Conservation (phyloP, 2,113 vertebrate species). For the Clarias magur region DNA sequence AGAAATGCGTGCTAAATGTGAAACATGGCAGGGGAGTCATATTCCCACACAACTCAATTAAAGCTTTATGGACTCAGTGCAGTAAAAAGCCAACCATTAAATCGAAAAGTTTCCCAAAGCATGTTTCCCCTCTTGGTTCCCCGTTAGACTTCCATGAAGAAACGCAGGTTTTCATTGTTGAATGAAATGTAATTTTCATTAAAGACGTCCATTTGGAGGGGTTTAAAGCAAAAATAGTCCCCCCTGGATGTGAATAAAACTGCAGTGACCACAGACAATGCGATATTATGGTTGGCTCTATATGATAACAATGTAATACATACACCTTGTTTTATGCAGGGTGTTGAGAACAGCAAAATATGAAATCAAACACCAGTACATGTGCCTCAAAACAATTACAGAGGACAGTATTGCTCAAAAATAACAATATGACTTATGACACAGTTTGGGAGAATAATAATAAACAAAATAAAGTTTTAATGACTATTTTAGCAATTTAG, state of each 20-base stretch:
- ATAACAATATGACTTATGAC: background rate
- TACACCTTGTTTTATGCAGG: slow-evolving; percentile 8
- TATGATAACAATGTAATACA: slow-evolving; percentile 31
- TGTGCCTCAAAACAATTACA: background rate
- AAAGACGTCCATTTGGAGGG: slow-evolving; percentile 46
- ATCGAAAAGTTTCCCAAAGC: slow-evolving; percentile 86
- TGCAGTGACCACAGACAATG: slow-evolving; percentile 29
- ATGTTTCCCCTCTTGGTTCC: slow-evolving; percentile 39
- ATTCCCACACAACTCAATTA: slow-evolving; percentile 91
- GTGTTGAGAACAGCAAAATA: background rate
- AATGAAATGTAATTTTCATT: slow-evolving; percentile 56
- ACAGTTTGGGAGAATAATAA: background rate
- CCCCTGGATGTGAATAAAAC: slow-evolving; percentile 38
- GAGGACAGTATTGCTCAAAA: background rate
- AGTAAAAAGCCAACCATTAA: slow-evolving; percentile 95
- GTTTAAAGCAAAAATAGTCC: slow-evolving; percentile 44
- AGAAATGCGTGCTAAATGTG: slow-evolving; percentile 68
- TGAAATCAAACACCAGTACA: slow-evolving; percentile 10
- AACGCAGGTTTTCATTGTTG: slow-evolving; percentile 47
- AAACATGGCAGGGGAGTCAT: slow-evolving; percentile 83
- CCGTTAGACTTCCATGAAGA: slow-evolving; percentile 22
- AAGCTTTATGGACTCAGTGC: slow-evolving; percentile 92
- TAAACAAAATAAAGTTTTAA: background rate
- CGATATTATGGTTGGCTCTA: slow-evolving; percentile 5
- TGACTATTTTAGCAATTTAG: background rate